Evolutionary conservation across 1,140 invertebrate genomes (phyloP), one percentile per base, ranked within the genome.

Genomic region (Drosophila melanica): DNA sequence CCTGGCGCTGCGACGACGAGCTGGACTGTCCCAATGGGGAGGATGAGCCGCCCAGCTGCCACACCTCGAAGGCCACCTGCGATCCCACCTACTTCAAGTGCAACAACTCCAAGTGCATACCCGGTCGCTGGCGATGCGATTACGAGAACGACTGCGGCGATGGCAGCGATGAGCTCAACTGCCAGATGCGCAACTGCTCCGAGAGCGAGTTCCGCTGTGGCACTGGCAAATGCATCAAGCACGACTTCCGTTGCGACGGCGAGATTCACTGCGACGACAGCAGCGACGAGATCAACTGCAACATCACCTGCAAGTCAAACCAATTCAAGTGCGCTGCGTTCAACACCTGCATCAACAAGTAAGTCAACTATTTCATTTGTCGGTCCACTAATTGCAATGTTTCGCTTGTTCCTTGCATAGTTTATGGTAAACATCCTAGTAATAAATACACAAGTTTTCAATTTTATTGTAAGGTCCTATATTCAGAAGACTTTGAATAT

Each of bases 1-100:
- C 95, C 14, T 98, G 97, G 97, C 93, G 95, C 47, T 98, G 97
- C 92, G 97, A 97, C 90, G 94, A 94, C 2, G 94, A 95, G 81
- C 90, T 91, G 8, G 96, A 97, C 90, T 97, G 96, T 82, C 93
- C 93, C 0, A 93, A 93, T 54, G 93, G 93, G 18, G 96, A 96
- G 91, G 96, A 97, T 87, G 96, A 97, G 94, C 93, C 93, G 4
- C 54, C 87, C 11, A 93, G 92, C 54, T 95, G 95, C 77, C 90
- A 92, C 77, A 93, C 93, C 59, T 92, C 93, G 23, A 94, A 94
- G 48, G 94, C 94, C 76, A 93, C 92, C 44, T 95, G 94, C 77
- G 94, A 94, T 65, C 96, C 96, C 45, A 95, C 94, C 0, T 96
- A 96, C 92, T 98, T 97, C 92, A 95, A 95, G 86, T 91, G 90